A percentile compares a stretch with the other conserved stretches of the same genome.
Conservation (phyloP, 2,888 invertebrate genomes). For the Hydroisotoma schaefferi region DNA sequence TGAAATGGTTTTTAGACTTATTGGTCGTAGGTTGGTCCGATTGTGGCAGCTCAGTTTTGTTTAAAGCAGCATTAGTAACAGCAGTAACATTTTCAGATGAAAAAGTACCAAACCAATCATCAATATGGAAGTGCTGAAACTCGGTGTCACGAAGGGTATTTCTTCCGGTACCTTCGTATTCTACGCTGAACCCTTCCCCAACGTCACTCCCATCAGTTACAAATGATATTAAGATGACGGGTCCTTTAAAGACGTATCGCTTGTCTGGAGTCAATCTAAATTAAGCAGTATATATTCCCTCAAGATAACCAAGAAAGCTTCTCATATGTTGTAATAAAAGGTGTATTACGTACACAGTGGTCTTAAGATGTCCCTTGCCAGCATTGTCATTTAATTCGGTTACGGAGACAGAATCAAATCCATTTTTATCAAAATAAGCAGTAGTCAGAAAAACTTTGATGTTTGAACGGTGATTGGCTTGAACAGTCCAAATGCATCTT, state of each 20-base stretch:
- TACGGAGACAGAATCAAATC: constrained; percentile 18
- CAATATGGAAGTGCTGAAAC: constrained; percentile 29
- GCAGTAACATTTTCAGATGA: constrained; percentile 13
- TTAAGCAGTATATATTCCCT: too few relatives aligned
- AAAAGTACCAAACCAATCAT: constrained; percentile 16
- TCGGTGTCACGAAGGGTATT: constrained; percentile 13
- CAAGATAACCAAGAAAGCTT: too few relatives aligned
- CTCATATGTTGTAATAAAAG: too few relatives aligned
- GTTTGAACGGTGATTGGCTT: constrained; percentile 28
- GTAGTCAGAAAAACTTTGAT: too few relatives aligned
- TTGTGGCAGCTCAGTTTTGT: not conserved
- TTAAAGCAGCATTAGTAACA: not conserved
- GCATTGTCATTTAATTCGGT: constrained; percentile 16
- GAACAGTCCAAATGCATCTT: constrained; percentile 28
- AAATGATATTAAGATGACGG: constrained; percentile 30
- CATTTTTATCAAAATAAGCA: not conserved
- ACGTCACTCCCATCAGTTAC: constrained; percentile 15
- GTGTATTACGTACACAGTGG: too few relatives aligned
- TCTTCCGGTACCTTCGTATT: constrained; percentile 32
- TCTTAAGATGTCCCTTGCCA: too few relatives aligned
- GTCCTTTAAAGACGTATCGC: constrained; percentile 22
- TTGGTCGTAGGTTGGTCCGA: too few relatives aligned
- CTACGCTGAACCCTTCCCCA: constrained; percentile 18
- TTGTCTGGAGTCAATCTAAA: not conserved
- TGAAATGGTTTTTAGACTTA: not conserved